Evolutionary conservation across 2,797 vertebrate species (phyloP).

Genomic region (Odontamblyopus lacepedii): DNA sequence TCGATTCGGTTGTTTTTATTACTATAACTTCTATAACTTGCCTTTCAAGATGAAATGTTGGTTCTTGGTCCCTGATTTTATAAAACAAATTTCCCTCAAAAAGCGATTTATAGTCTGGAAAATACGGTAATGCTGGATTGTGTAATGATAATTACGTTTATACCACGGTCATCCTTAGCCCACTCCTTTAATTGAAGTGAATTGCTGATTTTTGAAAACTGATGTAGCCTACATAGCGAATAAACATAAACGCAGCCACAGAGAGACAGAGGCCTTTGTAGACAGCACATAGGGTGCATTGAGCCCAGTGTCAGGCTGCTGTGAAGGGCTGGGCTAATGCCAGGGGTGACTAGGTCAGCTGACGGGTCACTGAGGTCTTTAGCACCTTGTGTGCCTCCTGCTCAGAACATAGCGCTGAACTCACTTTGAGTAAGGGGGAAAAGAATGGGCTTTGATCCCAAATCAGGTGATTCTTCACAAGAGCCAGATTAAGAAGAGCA

Average conservation of each 20-base stretch:
- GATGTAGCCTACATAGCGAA: background rate
- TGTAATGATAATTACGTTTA: background rate
- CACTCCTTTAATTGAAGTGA: background rate
- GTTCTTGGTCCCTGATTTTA: too few relatives aligned
- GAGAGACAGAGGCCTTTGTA: slow-evolving; percentile 18
- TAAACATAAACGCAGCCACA: background rate
- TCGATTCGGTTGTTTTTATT: too few relatives aligned
- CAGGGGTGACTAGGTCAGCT: slow-evolving; percentile 42
- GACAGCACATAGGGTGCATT: slow-evolving; percentile 5
- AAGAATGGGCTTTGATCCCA: slow-evolving; percentile 73
- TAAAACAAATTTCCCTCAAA: too few relatives aligned
- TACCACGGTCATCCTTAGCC: background rate
- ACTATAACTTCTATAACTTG: too few relatives aligned
- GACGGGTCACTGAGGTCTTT: slow-evolving; percentile 46
- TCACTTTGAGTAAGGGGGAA: slow-evolving; percentile 39
- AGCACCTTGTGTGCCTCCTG: slow-evolving; percentile 21
- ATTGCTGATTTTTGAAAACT: background rate
- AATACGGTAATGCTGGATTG: background rate
- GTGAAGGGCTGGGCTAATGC: slow-evolving; percentile 29
- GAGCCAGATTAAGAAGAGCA: slow-evolving; percentile 57
- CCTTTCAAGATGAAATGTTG: too few relatives aligned
- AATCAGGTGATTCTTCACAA: slow-evolving; percentile 85
- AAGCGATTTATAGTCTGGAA: too few relatives aligned
- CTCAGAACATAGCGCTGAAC: slow-evolving; percentile 25
- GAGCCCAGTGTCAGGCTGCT: slow-evolving; percentile 11